Base-by-base conservation (phyloP, 2,888 invertebrate species). In the Mechanitis mazaeus region DNA sequence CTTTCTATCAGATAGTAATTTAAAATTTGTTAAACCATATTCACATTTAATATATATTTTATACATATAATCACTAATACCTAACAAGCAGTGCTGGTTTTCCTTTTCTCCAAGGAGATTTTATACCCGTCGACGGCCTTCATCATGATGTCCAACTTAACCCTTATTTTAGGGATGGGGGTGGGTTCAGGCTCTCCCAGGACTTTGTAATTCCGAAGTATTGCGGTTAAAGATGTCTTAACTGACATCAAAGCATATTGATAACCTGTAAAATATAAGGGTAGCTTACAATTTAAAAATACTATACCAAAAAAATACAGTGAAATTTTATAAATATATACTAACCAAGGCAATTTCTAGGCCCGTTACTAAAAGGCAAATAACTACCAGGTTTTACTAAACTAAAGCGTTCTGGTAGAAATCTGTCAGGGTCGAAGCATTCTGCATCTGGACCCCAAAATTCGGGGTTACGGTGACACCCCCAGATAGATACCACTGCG, bases 401-500 rank as follows among this genome's bases (percentile, higher is more conserved):
- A 6, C 84, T 80, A n/a, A 79, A 80, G 64, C 88, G 77, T 70
- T 93, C 92, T 0, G 92, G 91, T 50, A 91, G 72, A 73, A 93
- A 93, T 60, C 93, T 77, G 68, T 93, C 92, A 0, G 94, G 94
- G 71, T 93, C 90, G 70, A 93, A 94, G 54, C 83, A 81, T 33
- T 92, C 91, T 0, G 93, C 92, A 60, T 93, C 86, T 0, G 92
- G 90, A 68, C 92, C 92, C 91, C 92, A 94, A 71, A 91, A 87
- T 63, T 87, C 83, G 11, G 90, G 87, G 70, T 93, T 91, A 20
- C 91, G 76, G 69, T 93, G 93, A 5, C 77, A 73, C n/a, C 86
- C 86, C 81, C 90, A 87, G 28, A 91, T 85, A 31, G 84, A 84
- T 4, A 91, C 74, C n/a, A 81, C 90, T 1, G 87, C 78, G 0